Evolutionary conservation across 2,888 invertebrate species (phyloP).

Genomic region (Rhogogaster chlorosoma): DNA sequence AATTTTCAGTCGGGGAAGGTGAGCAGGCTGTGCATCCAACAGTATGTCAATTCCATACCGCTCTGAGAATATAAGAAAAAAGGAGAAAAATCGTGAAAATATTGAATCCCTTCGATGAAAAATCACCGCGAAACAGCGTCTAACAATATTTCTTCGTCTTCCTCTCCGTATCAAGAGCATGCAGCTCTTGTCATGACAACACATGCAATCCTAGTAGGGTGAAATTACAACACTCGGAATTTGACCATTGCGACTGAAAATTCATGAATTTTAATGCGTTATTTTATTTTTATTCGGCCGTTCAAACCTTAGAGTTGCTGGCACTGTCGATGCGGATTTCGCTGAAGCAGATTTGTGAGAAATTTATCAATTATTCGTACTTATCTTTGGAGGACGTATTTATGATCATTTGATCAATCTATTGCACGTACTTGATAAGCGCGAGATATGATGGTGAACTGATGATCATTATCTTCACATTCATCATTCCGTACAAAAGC

Average conservation of each 20-base stretch:
- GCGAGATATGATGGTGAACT: neutral
- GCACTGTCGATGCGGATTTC: neutral
- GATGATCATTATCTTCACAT: neutral
- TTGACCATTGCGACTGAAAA: neutral
- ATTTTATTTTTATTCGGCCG: neutral
- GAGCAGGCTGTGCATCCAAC: conserved; percentile 70
- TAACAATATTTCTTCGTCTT: neutral
- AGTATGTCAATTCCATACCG: conserved; percentile 63
- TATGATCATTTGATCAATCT: neutral
- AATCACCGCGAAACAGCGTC: neutral
- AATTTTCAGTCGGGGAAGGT: conserved; percentile 53
- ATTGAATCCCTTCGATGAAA: neutral
- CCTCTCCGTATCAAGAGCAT: neutral
- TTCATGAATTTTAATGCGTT: neutral
- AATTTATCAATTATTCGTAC: neutral
- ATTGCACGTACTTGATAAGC: neutral
- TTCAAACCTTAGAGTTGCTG: neutral
- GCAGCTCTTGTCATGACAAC: neutral
- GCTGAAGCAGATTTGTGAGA: neutral
- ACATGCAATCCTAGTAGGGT: neutral
- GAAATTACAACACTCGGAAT: neutral
- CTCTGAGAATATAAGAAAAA: neutral
- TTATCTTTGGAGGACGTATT: neutral
- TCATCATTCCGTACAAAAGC: neutral
- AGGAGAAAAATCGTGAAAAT: neutral